Evolutionary conservation across 35 echinoderm and acorn worm genomes (phyloP), one percentile per base, ranked within the genome.

Genomic region (Nesometra sesokonis): DNA sequence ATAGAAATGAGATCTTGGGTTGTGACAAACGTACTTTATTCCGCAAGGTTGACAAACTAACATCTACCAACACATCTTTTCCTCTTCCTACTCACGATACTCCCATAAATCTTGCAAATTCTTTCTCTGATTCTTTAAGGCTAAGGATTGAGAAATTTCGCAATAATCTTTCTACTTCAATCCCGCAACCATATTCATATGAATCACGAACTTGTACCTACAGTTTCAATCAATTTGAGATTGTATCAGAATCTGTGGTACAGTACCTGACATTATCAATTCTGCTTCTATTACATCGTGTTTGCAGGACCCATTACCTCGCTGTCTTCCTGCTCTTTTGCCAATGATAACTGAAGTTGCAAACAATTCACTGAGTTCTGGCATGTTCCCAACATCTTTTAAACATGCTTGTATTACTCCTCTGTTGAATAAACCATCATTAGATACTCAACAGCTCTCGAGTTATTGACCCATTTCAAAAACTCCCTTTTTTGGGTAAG

Each of bases 71-170:
- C n/a, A 37, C 80, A 13, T 11, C 57, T 84, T 46, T 0, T 17
- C 57, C 37, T 77, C 17, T 84, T 23, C 88, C 82, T 78, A 30
- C 33, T 40, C 88, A 89, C 57, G n/a, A 57, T 15, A 84, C 30
- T 77, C 76, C 88, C 13, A 84, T 77, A 89, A 32, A 85, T 0
- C 88, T 89, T 52, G 88, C 88, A 31, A 47, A 89, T 57, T 83
- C 80, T 5, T 84, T 89, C 30, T 80, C 52, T 13, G 84, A 77
- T 11, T 89, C 31, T 36, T 89, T 77, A n/a, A 84, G 0, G 0
- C 57, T 39, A 13, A 84, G 84, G 77, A 78, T 84, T 36, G 77
- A 36, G n/a, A n/a, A n/a, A n/a, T n/a, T n/a, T n/a, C n/a, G n/a
- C n/a, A n/a, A n/a, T n/a, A n/a, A 33, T 32, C 13, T 84, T 0